These are phyloP conservation scores for Euphonia xanthogaster DNA, from an alignment of 2,797 vertebrate genomes.

Conservation along the genomic window DNA sequence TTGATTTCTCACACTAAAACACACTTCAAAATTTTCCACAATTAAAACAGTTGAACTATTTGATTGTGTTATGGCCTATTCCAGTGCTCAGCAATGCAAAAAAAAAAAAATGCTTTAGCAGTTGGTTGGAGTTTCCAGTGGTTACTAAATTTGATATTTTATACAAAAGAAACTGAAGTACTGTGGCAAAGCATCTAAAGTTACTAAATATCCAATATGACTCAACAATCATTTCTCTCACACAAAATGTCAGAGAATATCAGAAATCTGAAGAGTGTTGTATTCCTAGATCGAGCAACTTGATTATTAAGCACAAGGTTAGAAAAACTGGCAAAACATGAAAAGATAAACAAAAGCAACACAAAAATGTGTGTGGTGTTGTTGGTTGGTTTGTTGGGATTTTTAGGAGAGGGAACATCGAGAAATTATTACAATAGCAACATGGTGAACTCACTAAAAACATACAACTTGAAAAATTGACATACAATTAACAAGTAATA, in stretches of 20 bases:
- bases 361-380: background rate
- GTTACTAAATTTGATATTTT: background rate
- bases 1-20: background rate
- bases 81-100: background rate
- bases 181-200: background rate
- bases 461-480: background rate
- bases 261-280: background rate
- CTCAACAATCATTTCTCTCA: background rate
- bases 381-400: background rate
- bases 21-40: background rate
- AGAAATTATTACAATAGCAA: background rate
- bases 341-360: background rate
- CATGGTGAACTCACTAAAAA: background rate
- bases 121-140: background rate
- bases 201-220: background rate
- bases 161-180: background rate
- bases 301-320: background rate
- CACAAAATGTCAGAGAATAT: background rate
- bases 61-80: background rate
- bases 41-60: background rate
- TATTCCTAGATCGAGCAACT: background rate
- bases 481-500: background rate
- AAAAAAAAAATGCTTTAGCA: background rate
- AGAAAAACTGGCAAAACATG: background rate
- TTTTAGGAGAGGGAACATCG: fast-evolving